Conservation (phyloP, 2,797 vertebrate genomes). For the Diglossa cyanea region DNA sequence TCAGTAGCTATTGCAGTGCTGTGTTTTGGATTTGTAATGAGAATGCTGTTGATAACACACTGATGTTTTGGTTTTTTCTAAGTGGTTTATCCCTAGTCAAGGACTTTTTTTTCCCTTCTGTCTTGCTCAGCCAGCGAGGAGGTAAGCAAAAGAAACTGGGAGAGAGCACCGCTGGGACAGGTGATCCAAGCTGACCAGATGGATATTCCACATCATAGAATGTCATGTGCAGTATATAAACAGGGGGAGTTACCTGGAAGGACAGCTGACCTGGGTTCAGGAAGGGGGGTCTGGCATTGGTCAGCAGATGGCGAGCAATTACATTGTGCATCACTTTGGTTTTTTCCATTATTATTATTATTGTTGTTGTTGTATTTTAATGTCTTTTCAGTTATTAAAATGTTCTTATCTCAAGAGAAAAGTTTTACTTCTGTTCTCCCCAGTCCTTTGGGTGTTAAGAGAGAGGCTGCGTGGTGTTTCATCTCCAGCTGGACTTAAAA, state of each 20-base stretch:
- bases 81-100: background rate
- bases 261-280: fast-evolving
- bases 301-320: background rate
- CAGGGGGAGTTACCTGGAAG: background rate
- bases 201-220: background rate
- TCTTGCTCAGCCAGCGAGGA: background rate
- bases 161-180: background rate
- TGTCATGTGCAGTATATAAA: background rate
- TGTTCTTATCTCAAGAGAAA: background rate
- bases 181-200: background rate
- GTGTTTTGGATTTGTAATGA: background rate
- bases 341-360: too few species aligned
- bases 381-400: background rate
- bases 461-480: background rate
- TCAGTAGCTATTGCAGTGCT: background rate
- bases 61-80: background rate
- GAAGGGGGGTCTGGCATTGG: fast-evolving
- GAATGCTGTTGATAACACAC: background rate
- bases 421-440: background rate
- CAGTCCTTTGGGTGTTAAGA: background rate
- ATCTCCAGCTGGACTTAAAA: background rate
- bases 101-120: background rate
- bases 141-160: background rate
- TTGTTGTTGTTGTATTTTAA: background rate
- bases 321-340: fast-evolving